Evolutionary conservation across 2,113 vertebrate species (phyloP), one percentile per base, ranked within the genome.

Genomic region (Ictidomys tridecemlineatus): DNA sequence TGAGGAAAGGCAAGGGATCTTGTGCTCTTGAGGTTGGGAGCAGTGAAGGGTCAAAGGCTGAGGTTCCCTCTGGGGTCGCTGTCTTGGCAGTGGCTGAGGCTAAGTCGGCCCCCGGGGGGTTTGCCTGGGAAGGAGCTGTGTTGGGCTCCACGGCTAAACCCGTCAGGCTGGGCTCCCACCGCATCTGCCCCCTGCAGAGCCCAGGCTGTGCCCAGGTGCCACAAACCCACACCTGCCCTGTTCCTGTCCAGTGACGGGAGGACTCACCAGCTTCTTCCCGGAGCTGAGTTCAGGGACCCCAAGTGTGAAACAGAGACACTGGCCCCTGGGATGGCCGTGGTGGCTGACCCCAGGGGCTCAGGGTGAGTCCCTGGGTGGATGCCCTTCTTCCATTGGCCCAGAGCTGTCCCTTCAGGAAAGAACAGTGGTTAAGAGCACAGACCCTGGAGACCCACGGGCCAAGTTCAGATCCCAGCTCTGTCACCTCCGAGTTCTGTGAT

Each of bases 311-410:
- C 56, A 12, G 56, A 80, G 56, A 45, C 17, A 22, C 69, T 34
- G 39, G 22, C 8, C 4, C 34, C 26, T 39, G 34, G 61, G 32
- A 34, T 5, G 37, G 13, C 1, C 1, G 39, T 2, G 1, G 10
- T 51, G 85, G 37, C 74, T 69, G 72, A 53, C 20, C 78, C 20
- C 17, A 4, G 83, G 72, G 51, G 4, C 69, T 72, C 13, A 18
- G 32, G 18, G 24, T 45, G 16, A 65, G 76, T 51, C 56, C 5
- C 11, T 8, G 67, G 39, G 7, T 63, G 6, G 26, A 42, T 11
- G 45, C 37, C 3, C 0, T 6, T 17, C 20, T 20, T 37, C 13
- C 34, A 1, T 16, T 3, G 0, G 28, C 39, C 8, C 63, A 0
- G 1, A 12, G 34, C 1, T 26, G 9, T 37, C 11, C 4, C 56